Conservation (phyloP, 2,113 vertebrate species). For the Sturnus vulgaris region DNA sequence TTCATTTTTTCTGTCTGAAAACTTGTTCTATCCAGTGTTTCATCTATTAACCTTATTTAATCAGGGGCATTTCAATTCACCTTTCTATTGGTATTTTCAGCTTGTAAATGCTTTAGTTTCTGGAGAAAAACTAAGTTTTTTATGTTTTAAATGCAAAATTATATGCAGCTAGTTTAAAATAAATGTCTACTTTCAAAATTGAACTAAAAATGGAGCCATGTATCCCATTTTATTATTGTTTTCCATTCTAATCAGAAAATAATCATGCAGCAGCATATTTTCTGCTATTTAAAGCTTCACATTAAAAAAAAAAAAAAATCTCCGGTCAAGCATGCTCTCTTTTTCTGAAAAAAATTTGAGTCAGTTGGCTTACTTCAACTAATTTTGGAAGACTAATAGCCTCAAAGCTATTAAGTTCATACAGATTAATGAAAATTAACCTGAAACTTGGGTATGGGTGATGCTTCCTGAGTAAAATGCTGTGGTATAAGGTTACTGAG, state of each 20-base stretch:
- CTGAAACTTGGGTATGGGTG: not conserved
- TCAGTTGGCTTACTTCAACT: not conserved
- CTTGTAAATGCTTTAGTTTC: not conserved
- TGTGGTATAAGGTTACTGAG: not conserved
- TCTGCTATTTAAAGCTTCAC: not conserved
- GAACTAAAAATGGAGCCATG: not conserved
- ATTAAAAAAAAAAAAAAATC: not conserved
- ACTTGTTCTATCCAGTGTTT: not conserved
- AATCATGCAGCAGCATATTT: not conserved
- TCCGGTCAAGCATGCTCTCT: not conserved
- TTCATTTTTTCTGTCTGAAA: not conserved
- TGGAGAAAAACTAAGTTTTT: fast-evolving
- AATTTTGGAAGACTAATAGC: not conserved
- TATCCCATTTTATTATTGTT: not conserved
- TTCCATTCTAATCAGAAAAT: not conserved
- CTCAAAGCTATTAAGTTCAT: not conserved
- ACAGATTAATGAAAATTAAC: not conserved
- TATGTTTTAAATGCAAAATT: not conserved
- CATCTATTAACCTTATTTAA: not conserved
- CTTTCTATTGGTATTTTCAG: not conserved
- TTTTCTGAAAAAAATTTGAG: not conserved
- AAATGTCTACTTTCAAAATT: not conserved
- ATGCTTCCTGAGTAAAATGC: not conserved
- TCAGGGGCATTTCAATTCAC: fast-evolving
- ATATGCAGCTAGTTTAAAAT: not conserved